These are phyloP conservation scores for Cyphomyrus discorhynchus DNA, from an alignment of 2,113 vertebrate species.

Conservation along the genomic window DNA sequence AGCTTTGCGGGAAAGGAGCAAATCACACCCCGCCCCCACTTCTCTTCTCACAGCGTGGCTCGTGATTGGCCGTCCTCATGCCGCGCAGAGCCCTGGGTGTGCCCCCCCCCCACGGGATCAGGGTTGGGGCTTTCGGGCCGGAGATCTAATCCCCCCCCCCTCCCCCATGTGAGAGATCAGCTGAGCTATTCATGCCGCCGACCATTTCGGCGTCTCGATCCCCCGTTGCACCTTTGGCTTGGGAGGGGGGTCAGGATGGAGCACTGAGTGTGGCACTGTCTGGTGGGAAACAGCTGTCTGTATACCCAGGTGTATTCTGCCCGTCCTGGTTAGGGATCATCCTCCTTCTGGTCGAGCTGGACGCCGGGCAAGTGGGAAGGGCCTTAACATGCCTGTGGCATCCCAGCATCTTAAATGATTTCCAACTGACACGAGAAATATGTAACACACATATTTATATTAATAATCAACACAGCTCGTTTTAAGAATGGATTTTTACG, in stretches of 20 bases:
- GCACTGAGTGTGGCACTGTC: background rate
- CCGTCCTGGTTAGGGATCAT: background rate
- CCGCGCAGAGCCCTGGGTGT: background rate
- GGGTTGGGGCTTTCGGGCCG: background rate
- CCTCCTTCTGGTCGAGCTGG: background rate
- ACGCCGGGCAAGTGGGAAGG: too few relatives aligned
- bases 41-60: background rate
- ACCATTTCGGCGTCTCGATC: constrained; percentile 37
- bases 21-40: background rate
- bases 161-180: constrained; percentile 67
- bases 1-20: background rate
- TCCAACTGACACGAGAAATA: background rate
- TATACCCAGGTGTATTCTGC: background rate
- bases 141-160: constrained; percentile 51
- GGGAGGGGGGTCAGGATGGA: background rate
- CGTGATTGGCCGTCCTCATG: background rate
- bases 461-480: background rate
- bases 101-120: background rate
- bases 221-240: background rate
- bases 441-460: background rate
- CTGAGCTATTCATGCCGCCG: constrained; percentile 36
- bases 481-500: background rate
- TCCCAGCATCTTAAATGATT: background rate
- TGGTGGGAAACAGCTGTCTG: background rate
- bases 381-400: background rate